These are phyloP conservation scores for Triops cancriformis DNA, from an alignment of 1,140 invertebrate genomes.

Conservation along the genomic window DNA sequence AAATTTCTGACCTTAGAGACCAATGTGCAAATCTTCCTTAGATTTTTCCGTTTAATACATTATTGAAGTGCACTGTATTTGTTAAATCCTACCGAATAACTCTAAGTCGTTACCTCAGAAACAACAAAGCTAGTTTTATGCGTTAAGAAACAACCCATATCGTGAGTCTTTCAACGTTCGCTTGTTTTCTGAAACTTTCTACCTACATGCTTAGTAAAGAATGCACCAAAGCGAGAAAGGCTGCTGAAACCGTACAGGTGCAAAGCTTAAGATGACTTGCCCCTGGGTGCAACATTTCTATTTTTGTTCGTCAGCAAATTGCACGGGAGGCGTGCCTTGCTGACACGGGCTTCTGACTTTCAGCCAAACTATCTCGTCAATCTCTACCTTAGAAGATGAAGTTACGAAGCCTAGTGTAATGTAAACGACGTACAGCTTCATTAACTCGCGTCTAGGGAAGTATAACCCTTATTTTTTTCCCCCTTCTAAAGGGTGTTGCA, in stretches of 20 bases:
- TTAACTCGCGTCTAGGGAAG: background rate
- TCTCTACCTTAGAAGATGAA: background rate
- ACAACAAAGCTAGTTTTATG: too few relatives aligned
- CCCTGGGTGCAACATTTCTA: background rate
- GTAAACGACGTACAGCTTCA: background rate
- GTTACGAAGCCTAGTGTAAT: background rate
- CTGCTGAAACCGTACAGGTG: background rate
- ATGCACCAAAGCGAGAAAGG: background rate
- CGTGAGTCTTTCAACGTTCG: too few relatives aligned
- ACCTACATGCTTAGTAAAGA: background rate
- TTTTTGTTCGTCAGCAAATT: background rate
- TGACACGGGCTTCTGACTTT: background rate
- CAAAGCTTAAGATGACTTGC: background rate
- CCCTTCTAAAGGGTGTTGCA: background rate
- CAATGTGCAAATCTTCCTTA: too few relatives aligned
- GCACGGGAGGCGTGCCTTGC: background rate
- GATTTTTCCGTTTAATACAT: too few relatives aligned
- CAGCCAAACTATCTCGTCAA: background rate
- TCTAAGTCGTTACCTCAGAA: too few relatives aligned
- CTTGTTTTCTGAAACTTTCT: background rate
- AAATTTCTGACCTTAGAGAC: too few relatives aligned
- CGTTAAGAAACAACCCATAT: too few relatives aligned
- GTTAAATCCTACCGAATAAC: too few relatives aligned
- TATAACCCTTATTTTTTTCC: background rate
- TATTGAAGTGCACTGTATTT: too few relatives aligned